Conservation (phyloP, 2,113 vertebrate species). For the Malurus elegans region DNA sequence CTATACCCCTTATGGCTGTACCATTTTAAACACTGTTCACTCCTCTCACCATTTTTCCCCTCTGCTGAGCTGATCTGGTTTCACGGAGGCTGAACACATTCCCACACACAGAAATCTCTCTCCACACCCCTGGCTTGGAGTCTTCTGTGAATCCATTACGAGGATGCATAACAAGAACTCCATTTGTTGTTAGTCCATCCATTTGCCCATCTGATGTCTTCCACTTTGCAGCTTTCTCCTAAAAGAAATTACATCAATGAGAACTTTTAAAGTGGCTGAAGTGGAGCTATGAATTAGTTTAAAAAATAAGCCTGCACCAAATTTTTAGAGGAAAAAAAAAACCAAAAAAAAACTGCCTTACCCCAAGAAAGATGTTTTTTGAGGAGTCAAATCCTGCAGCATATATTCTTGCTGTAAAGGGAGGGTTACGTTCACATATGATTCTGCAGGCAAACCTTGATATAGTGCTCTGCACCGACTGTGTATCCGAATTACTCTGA, state of each 20-base stretch:
- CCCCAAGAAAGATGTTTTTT: conserved; percentile 99
- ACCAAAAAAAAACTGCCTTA: conserved; percentile 62
- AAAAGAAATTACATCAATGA: background rate
- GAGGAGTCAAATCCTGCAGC: conserved; percentile 98
- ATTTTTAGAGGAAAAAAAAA: background rate
- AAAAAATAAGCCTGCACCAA: background rate
- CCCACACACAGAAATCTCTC: conserved; percentile 97
- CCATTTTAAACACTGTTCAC: background rate
- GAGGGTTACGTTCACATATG: conserved; percentile 93
- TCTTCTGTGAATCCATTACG: conserved; percentile 94
- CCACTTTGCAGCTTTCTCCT: conserved; percentile 99
- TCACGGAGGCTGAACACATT: conserved; percentile 95
- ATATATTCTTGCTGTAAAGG: conserved; percentile 94
- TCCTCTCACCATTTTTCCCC: conserved; percentile 91
- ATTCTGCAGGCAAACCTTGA: conserved; percentile 98
- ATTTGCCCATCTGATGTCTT: conserved; percentile 93
- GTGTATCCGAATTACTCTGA: conserved; percentile 91
- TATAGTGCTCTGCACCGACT: conserved; percentile 98
- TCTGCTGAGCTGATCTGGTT: conserved; percentile 95
- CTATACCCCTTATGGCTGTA: background rate
- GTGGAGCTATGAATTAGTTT: background rate
- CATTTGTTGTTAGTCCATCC: conserved; percentile 97
- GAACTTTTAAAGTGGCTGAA: background rate
- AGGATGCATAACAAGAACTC: conserved; percentile 97
- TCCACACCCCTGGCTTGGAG: conserved; percentile 96